Base-by-base conservation (phyloP, 1,140 invertebrate species). In the Lasaia peninsularis region DNA sequence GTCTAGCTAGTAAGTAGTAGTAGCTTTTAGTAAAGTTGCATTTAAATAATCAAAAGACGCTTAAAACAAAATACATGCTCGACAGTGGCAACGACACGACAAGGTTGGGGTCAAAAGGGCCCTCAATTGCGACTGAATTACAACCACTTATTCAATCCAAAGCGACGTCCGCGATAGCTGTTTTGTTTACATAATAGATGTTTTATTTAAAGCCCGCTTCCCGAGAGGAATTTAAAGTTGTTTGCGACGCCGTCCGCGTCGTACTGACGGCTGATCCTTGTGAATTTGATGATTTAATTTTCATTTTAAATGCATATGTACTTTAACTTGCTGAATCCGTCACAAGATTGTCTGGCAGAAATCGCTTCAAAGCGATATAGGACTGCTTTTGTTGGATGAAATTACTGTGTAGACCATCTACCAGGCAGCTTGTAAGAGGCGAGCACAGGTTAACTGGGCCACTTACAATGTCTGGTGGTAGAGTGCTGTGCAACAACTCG, bases 71-170 rank as follows among this genome's bases (percentile, higher is more conserved):
- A 1, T 48, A 1, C 16, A 11, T 21, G 10, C 18, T 48, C 40
- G 9, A 21, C 40, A 21, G 40, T 59, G 61, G 65, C 70, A 73
- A 63, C 56, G 70, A 73, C 70, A 65, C 48, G n/a, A 53, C 64
- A 75, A 73, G 67, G 70, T 71, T 63, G 62, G 60, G 73, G 65
- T 73, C 68, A 66, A 69, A 69, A 61, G 60, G 58, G 50, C 56
- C 60, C 53, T 35, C 54, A 63, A 75, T 69, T 69, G 62, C 20
- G 44, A 20, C 18, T n/a, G 44, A 21, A 3, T 48, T 48, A n/a
- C 20, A 21, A 11, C 44, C 18, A 11, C 44, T 48, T 48, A 48
- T 48, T 21, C 10, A 48, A 48, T 48, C 40, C 20, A 18, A 20
- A 5, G 40, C 18, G 6, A 48, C 40, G 18, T 16, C 18, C 10